phyloP scores from a whole-genome alignment of 2,888 invertebrate genomes.

The Drosophila maculinotata region DNA sequence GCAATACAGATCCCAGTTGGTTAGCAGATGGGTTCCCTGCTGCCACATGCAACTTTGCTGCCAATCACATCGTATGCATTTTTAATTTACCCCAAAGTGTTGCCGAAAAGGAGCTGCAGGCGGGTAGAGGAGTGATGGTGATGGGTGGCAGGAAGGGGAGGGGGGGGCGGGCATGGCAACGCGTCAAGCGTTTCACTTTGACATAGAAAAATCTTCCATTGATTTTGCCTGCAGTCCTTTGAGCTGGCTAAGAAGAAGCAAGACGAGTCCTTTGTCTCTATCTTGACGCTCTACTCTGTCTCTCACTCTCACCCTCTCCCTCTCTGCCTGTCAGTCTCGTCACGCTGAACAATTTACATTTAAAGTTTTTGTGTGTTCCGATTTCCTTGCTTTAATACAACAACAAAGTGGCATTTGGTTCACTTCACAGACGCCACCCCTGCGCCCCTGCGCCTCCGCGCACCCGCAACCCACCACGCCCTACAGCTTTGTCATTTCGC shows the following conservation, averaged over 20 bases:
- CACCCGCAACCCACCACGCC: slow-evolving; percentile 42
- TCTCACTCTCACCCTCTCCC: neutral
- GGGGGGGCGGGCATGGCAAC: slow-evolving; percentile 1
- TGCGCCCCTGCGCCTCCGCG: neutral
- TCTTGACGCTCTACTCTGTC: neutral
- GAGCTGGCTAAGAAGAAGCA: neutral
- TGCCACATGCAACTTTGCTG: slow-evolving; percentile 34
- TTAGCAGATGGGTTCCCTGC: too few species aligned
- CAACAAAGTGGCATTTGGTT: slow-evolving; percentile 66
- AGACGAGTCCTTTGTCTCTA: slow-evolving; percentile 12
- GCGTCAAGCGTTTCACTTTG: slow-evolving; percentile 60
- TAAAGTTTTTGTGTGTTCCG: slow-evolving; percentile 51
- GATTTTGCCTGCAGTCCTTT: slow-evolving; percentile 50
- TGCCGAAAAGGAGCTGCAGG: neutral
- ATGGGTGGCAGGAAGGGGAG: neutral
- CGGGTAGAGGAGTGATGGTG: too few species aligned
- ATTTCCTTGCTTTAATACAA: slow-evolving; percentile 64
- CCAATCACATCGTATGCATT: slow-evolving; percentile 64
- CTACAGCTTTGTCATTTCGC: slow-evolving; percentile 72
- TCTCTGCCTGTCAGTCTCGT: slow-evolving; percentile 5
- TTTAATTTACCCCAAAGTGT: slow-evolving; percentile 55
- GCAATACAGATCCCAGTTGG: slow-evolving; percentile 8
- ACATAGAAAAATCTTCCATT: slow-evolving; percentile 72
- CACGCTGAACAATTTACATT: slow-evolving; percentile 67
- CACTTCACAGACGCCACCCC: slow-evolving; percentile 12